phyloP scores from a whole-genome alignment of 2,797 vertebrate species.

The Mycteria americana region DNA sequence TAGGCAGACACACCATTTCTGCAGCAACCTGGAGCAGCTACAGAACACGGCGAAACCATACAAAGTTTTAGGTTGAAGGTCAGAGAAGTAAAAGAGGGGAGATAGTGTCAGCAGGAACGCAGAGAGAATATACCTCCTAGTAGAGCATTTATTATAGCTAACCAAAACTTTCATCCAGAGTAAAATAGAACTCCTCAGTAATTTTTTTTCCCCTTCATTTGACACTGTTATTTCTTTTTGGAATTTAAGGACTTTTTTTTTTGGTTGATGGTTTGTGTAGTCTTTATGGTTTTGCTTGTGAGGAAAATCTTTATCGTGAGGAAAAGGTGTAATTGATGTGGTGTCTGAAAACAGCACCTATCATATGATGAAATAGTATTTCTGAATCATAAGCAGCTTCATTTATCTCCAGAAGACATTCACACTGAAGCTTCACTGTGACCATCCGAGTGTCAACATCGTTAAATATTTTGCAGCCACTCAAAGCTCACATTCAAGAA shows the following conservation, averaged over 20 bases:
- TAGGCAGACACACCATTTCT: neutral
- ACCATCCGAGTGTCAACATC: neutral
- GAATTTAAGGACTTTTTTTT: neutral
- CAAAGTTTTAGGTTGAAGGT: neutral
- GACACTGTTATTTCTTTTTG: neutral
- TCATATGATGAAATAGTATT: neutral
- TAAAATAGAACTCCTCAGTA: neutral
- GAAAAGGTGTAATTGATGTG: neutral
- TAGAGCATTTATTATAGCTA: neutral
- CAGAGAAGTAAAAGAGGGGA: neutral
- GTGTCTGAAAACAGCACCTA: neutral
- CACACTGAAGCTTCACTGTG: neutral
- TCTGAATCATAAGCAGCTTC: constrained; percentile 17
- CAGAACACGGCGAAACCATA: neutral
- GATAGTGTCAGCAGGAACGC: neutral
- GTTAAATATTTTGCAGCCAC: neutral
- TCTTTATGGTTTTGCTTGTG: neutral
- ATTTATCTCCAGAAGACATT: neutral
- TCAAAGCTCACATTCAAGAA: neutral
- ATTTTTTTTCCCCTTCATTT: neutral
- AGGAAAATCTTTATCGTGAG: neutral
- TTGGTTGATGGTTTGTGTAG: neutral
- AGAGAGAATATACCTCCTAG: neutral
- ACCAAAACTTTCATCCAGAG: neutral
- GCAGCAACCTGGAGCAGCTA: neutral